These are phyloP conservation scores for Petromus typicus DNA, from an alignment of 2,113 vertebrate genomes.

Conservation along the genomic window DNA sequence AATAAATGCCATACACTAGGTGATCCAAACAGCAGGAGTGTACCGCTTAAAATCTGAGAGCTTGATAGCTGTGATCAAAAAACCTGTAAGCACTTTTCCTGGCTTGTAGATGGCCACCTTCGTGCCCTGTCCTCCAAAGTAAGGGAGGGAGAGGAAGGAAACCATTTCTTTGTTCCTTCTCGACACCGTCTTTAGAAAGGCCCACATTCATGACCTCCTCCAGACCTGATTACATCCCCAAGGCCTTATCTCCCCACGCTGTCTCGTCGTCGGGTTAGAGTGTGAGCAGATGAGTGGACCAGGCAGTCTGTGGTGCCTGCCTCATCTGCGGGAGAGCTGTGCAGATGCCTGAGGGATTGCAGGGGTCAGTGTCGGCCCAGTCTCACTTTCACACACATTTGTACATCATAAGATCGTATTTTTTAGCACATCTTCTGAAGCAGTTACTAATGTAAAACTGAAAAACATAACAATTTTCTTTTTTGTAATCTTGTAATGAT, in stretches of 20 bases:
- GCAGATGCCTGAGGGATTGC: neutral
- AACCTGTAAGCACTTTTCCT: neutral
- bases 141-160: too few relatives aligned
- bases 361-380: neutral
- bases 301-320: neutral
- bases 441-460: constrained; percentile 34
- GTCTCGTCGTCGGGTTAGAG: neutral
- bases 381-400: constrained; percentile 31
- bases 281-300: neutral
- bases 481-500: constrained; percentile 6
- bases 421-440: constrained; percentile 36
- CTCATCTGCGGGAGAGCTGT: neutral
- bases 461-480: constrained; percentile 17
- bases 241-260: neutral
- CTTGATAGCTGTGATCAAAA: neutral
- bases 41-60: neutral
- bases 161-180: neutral
- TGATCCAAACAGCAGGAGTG: neutral
- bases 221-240: neutral
- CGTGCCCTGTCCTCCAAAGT: neutral
- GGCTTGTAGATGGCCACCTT: neutral
- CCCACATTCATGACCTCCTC: neutral
- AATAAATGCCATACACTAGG: neutral
- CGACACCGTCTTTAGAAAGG: neutral
- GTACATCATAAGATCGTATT: neutral